Evolutionary conservation across 2,113 vertebrate species (phyloP).

Genomic region (Leucopsar rothschildi): DNA sequence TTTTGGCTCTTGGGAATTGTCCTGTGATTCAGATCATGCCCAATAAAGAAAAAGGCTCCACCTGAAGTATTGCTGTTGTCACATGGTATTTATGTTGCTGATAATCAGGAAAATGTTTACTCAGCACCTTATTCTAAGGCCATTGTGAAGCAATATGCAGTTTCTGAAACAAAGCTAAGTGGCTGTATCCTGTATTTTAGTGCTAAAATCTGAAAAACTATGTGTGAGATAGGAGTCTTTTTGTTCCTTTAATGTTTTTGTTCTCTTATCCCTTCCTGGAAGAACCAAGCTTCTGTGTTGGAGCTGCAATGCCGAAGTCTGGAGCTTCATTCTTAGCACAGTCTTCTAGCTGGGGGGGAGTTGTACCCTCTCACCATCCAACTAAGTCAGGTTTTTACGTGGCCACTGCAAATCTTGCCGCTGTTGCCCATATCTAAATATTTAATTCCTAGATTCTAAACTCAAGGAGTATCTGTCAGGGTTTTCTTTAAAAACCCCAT

Average conservation of each 20-base stretch:
- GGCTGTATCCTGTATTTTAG: not conserved
- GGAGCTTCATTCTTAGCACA: not conserved
- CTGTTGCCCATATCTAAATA: not conserved
- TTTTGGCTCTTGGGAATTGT: not conserved
- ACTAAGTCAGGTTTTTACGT: not conserved
- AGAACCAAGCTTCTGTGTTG: not conserved
- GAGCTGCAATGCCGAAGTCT: not conserved
- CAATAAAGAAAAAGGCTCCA: not conserved
- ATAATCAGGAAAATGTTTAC: not conserved
- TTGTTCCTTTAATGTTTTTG: not conserved
- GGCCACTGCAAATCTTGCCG: not conserved
- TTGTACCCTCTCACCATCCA: not conserved
- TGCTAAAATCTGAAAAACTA: slow-evolving; percentile 8
- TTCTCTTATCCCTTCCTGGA: not conserved
- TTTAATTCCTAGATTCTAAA: not conserved
- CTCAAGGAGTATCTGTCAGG: not conserved
- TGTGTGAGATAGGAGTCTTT: not conserved
- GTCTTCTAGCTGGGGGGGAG: not conserved
- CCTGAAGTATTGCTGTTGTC: not conserved
- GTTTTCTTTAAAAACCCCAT: not conserved
- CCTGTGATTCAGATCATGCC: not conserved
- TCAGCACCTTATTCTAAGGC: not conserved
- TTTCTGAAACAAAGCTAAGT: slow-evolving; percentile 28
- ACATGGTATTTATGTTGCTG: not conserved
- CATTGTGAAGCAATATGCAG: not conserved